Evolutionary conservation across 2,797 vertebrate genomes (phyloP), one percentile per base, ranked within the genome.

Genomic region (Phrynocephalus forsythii): DNA sequence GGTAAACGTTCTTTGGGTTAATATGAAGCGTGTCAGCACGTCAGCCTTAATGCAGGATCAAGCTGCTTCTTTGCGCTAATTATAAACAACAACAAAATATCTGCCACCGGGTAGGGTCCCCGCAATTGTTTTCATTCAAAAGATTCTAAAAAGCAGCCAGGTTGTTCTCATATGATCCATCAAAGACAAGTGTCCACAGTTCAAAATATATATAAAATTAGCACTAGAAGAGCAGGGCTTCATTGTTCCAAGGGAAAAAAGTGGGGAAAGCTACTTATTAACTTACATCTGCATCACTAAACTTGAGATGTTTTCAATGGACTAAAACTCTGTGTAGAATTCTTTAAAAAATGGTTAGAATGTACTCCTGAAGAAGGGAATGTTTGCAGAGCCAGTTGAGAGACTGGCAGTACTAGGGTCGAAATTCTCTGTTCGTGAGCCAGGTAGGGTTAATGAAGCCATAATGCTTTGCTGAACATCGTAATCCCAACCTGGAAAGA

Each of bases 401-500:
- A 85, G 85, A 86, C 56, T 87, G 63, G 26, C 79, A 82, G 15
- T 11, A 84, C 67, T 0, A 79, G 11, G 92, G 86, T 73, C 20
- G 10, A 9, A 76, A 82, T 76, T 83, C 60, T 87, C 78, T 88
- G 79, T 83, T 85, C 60, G 67, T 73, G 79, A 90, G n/a, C 71
- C 83, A 92, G 30, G 38, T 85, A 87, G 84, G 38, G 68, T 85
- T 87, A 92, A 82, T n/a, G 69, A 76, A 83, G 75, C 9, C 52
- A 38, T 84, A 87, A 50, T 77, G 75, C 30, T 86, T 72, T 89
- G 87, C 66, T 82, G 75, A 83, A 73, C 22, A 80, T 85, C 87
- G 77, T 85, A 84, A 66, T n/a, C 82, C 82, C 56, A 15, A 84
- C 63, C 91, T 71, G 63, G 71, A 91, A 89, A 90, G 26, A 89